Evolutionary conservation across 2,888 invertebrate genomes (phyloP).

Genomic region (Agonopterix alstromeriana): DNA sequence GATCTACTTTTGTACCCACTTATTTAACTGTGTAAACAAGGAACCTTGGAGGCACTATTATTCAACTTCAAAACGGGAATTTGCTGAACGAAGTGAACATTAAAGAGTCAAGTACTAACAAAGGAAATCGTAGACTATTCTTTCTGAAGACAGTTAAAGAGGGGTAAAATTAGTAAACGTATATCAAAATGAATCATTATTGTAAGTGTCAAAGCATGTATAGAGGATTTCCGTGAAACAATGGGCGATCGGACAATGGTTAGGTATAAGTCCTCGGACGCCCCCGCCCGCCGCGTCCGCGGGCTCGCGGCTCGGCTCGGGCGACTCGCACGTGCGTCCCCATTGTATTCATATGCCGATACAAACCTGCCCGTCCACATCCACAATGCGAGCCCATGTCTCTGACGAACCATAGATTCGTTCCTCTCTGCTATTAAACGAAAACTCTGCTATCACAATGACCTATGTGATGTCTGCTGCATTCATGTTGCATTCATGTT

Average conservation of each 20-base stretch:
- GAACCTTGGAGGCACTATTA: neutral
- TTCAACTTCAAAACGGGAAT: no score
- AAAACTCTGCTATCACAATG: neutral
- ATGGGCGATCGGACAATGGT: slow-evolving; percentile 58
- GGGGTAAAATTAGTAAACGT: no score
- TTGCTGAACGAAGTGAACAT: no score
- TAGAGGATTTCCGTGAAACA: slow-evolving; percentile 64
- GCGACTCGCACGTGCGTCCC: slow-evolving; percentile 47
- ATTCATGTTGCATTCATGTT: no score
- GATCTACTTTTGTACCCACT: slow-evolving; percentile 33
- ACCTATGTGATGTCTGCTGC: no score
- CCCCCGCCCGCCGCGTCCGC: slow-evolving; percentile 16
- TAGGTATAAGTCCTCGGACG: slow-evolving; percentile 30
- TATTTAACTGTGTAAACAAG: neutral
- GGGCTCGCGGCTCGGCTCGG: slow-evolving; percentile 49
- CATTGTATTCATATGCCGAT: slow-evolving; percentile 57
- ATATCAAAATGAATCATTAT: slow-evolving; percentile 34
- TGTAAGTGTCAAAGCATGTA: slow-evolving; percentile 56
- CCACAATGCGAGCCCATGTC: slow-evolving; percentile 14
- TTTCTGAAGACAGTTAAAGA: no score
- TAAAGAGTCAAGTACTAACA: no score
- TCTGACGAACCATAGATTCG: slow-evolving; percentile 1
- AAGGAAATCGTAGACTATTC: no score
- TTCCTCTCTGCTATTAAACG: slow-evolving; percentile 4
- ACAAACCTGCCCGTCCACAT: slow-evolving; percentile 24